Evolutionary conservation across 2,113 vertebrate genomes (phyloP).

Genomic region (Dromiciops gliroides): DNA sequence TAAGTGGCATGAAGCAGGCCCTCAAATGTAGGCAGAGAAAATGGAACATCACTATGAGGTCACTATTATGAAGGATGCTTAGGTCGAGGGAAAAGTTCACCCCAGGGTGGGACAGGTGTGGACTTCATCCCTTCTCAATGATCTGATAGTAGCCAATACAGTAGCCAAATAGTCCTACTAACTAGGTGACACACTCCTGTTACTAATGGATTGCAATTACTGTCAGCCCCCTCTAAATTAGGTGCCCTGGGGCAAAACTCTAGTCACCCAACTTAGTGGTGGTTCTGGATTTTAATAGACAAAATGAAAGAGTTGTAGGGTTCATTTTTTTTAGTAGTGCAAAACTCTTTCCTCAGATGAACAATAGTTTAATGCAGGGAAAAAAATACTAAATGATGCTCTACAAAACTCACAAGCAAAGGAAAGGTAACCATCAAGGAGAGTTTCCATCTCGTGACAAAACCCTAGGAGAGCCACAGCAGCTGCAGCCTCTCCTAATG

Average conservation of each 20-base stretch:
- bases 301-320: slow-evolving; percentile 41
- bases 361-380: too few species aligned
- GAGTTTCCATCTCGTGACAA: background rate
- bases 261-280: background rate
- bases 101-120: background rate
- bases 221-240: background rate
- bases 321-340: background rate
- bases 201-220: background rate
- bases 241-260: background rate
- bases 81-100: background rate
- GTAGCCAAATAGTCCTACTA: background rate
- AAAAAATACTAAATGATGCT: too few species aligned
- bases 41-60: background rate
- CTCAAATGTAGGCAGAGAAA: background rate
- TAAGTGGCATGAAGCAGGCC: background rate
- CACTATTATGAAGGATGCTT: background rate
- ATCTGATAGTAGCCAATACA: background rate
- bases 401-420: background rate
- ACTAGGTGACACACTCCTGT: background rate
- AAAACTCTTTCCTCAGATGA: slow-evolving; percentile 30
- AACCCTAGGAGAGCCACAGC: background rate
- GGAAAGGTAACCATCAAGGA: background rate
- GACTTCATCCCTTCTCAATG: background rate
- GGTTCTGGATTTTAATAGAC: background rate
- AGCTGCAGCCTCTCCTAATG: background rate